Evolutionary conservation across 2,888 invertebrate genomes (phyloP).

Genomic region (Blera fallax): DNA sequence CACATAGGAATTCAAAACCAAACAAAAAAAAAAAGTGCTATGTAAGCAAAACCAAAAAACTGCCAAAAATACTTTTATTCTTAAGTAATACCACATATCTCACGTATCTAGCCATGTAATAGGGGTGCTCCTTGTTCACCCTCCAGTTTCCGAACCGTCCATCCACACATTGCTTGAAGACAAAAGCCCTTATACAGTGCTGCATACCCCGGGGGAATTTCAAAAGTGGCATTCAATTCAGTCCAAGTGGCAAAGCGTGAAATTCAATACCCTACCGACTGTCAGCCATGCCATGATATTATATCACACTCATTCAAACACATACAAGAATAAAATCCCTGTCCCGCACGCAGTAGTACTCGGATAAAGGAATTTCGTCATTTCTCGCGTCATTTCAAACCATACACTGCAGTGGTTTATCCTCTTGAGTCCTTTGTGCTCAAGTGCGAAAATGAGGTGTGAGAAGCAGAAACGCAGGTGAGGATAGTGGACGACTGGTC

Average conservation of each 20-base stretch:
- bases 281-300: conserved; percentile 49
- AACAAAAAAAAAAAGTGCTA: no score
- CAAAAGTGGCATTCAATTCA: conserved; percentile 66
- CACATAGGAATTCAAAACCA: conserved; percentile 25
- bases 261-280: conserved; percentile 62
- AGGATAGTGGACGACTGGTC: background rate
- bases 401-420: background rate
- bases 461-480: conserved; percentile 57
- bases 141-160: background rate
- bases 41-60: conserved; percentile 2
- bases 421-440: conserved; percentile 36
- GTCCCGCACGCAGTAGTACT: conserved; percentile 26
- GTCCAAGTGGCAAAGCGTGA: conserved; percentile 63
- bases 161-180: conserved; percentile 16
- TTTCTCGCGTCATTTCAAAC: conserved; percentile 58
- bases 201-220: conserved; percentile 22
- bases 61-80: conserved; percentile 35
- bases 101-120: conserved; percentile 30
- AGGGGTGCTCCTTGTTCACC: conserved; percentile 16
- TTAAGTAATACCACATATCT: conserved; percentile 43
- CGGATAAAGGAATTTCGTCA: conserved; percentile 65
- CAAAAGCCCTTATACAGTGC: conserved; percentile 43
- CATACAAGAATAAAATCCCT: background rate
- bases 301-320: conserved; percentile 24
- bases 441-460: conserved; percentile 67